These are phyloP conservation scores for Rhingia rostrata DNA, from an alignment of 2,888 invertebrate species.

Conservation along the genomic window DNA sequence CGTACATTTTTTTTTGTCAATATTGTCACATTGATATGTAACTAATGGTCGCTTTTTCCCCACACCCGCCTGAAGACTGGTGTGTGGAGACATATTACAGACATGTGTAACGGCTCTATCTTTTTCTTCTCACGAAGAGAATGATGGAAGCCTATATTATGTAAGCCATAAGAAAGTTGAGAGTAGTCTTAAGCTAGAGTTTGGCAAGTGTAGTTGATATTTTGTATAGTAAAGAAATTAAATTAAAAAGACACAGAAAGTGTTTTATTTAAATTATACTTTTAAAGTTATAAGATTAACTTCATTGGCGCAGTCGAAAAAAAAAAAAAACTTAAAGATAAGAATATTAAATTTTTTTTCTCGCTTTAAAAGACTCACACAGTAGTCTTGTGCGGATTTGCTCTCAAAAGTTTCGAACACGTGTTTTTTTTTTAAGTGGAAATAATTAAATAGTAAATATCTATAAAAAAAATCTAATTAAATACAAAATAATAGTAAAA, in stretches of 20 bases:
- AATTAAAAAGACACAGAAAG: too few species aligned
- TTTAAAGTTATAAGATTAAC: background rate
- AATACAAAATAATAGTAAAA: background rate
- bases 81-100: background rate
- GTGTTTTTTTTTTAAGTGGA: background rate
- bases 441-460: background rate
- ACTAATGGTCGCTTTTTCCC: background rate
- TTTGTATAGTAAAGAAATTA: too few species aligned
- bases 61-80: background rate
- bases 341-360: background rate
- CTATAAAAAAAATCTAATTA: background rate
- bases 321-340: background rate
- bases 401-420: background rate
- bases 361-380: background rate
- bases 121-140: background rate
- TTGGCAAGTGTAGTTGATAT: too few species aligned
- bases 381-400: background rate
- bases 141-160: background rate
- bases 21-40: background rate
- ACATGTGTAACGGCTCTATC: background rate
- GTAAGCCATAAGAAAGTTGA: background rate
- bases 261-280: too few species aligned
- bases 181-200: background rate
- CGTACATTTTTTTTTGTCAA: too few species aligned
- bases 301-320: conserved; percentile 1